These are phyloP conservation scores for Alviniconcha strummeri DNA, from an alignment of 2,888 invertebrate species.

Conservation along the genomic window DNA sequence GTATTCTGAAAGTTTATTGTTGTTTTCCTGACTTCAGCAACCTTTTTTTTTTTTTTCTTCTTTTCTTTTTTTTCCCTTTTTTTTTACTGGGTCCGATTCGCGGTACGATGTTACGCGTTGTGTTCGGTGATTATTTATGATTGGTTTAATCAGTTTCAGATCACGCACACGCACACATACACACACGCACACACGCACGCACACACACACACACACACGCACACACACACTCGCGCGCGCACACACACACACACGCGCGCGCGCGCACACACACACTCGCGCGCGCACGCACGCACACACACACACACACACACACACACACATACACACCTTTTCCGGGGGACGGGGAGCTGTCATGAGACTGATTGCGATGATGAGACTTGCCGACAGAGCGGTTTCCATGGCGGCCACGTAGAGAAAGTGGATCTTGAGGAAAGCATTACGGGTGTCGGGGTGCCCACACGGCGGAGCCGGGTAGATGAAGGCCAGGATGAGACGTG, in stretches of 20 bases:
- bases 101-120: too few relatives aligned
- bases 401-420: conserved; percentile 44
- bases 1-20: too few relatives aligned
- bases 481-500: conserved; percentile 41
- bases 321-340: conserved; percentile 31
- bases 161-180: not conserved
- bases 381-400: conserved; percentile 37
- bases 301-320: not conserved
- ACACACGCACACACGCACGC: not conserved
- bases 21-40: too few relatives aligned
- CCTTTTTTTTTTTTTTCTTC: too few relatives aligned
- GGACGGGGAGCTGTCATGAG: conserved; percentile 35
- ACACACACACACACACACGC: not conserved
- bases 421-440: conserved; percentile 40
- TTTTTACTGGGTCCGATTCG: too few relatives aligned
- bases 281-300: not conserved
- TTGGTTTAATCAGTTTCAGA: too few relatives aligned
- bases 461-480: conserved; percentile 41
- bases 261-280: not conserved
- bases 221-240: not conserved
- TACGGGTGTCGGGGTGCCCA: conserved; percentile 38
- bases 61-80: too few relatives aligned
- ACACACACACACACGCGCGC: not conserved
- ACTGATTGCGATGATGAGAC: conserved; percentile 36
- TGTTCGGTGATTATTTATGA: too few relatives aligned